Base-by-base conservation (phyloP, 2,888 invertebrate species). In the Amphipyra berbera region DNA sequence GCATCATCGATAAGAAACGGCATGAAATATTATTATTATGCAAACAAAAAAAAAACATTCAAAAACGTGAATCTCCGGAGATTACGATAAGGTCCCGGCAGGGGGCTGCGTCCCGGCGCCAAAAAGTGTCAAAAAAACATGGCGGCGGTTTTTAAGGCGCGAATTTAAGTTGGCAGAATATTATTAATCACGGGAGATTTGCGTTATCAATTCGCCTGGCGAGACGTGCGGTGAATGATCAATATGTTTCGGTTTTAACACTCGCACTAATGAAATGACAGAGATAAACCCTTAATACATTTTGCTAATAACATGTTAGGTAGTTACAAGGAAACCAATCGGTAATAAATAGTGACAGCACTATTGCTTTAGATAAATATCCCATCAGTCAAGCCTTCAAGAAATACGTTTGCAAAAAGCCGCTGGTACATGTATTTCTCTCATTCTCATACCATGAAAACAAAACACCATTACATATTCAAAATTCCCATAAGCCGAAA, bases 81-180 rank as follows among this genome's bases (percentile, higher is more conserved):
- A 89, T 88, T 83, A 81, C 85, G 88, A 89, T 89, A 89, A 87
- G 73, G 59, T 65, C 78, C 61, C 81, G 77, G 82, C 81, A 78
- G 89, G 89, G 83, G 83, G 81, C 73, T 73, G 52, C 58, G 68
- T 48, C 62, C 69, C 80, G 88, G 85, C 88, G 86, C 88, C 87
- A 87, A 88, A 89, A 88, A 86, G 79, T 87, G 86, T 82, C 84
- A 88, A 88, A 89, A n/a, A 87, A 88, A 87, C 63, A 77, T 78
- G 79, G 78, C 77, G 78, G 59, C 50, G 70, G 61, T 62, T 72
- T 72, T 70, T 63, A 59, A 62, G 63, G 72, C 80, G 79, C 79
- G 76, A 82, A 83, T 84, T 82, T 77, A 77, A 76, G 70, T 61
- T 77, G 77, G 67, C 70, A 62, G 81, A 75, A 75, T 67, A 70